phyloP scores from a whole-genome alignment of 2,888 invertebrate species.

The Orthosia cruda region DNA sequence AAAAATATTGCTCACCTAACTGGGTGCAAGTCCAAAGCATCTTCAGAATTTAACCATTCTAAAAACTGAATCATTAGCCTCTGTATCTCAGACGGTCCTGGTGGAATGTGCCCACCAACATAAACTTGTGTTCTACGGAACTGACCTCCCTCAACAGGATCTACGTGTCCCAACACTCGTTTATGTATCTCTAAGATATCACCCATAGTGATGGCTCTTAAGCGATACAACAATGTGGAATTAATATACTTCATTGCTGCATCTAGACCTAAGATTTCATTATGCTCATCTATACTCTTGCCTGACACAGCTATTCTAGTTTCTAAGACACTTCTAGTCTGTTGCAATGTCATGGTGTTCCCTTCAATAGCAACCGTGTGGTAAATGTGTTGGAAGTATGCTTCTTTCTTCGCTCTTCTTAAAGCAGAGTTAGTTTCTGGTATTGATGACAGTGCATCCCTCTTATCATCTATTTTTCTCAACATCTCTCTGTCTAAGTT shows the following conservation, averaged over 20 bases:
- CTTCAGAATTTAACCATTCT: conserved; percentile 98
- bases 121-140: conserved; percentile 98
- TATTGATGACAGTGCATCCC: conserved; percentile 95
- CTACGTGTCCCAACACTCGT: conserved; percentile 98
- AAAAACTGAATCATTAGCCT: conserved; percentile 97
- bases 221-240: conserved; percentile 95
- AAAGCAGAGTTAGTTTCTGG: conserved; percentile 96
- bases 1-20: conserved; percentile 91
- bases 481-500: conserved; percentile 96
- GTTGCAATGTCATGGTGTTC: conserved; percentile 98
- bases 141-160: conserved; percentile 97
- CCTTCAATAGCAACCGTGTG: conserved; percentile 99
- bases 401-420: conserved; percentile 97
- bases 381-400: conserved; percentile 98
- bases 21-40: conserved; percentile 96
- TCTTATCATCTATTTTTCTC: conserved; percentile 95
- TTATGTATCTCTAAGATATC: conserved; percentile 98
- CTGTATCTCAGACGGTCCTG: conserved; percentile 96
- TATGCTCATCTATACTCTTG: conserved; percentile 99
- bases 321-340: conserved; percentile 98
- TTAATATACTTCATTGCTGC: conserved; percentile 98
- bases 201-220: conserved; percentile 95
- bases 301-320: conserved; percentile 95
- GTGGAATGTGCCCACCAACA: conserved; percentile 98
- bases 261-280: conserved; percentile 98